A percentile compares a stretch with the other conserved stretches of the same genome.
These are phyloP conservation scores for Stegophylla sp. DNA, from an alignment of 2,888 invertebrate species.

Conservation along the genomic window DNA sequence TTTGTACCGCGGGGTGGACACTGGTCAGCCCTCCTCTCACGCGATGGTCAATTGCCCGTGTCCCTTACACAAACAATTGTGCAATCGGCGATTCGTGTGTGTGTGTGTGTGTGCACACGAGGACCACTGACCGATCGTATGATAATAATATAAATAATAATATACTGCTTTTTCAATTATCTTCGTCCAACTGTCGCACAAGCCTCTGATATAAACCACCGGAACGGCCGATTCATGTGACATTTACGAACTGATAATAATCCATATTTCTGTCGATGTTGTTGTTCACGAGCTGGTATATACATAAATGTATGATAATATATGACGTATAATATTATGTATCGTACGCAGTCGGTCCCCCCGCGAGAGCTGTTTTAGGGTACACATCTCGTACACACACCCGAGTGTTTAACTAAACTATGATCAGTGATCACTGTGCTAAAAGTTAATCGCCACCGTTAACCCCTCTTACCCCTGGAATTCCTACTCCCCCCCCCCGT, in stretches of 20 bases:
- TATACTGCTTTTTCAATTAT: conserved; percentile 36
- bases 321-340: not conserved
- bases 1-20: conserved; percentile 6
- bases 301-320: not conserved
- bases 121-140: not conserved
- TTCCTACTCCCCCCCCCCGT: no score
- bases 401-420: no score
- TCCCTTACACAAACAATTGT: conserved; percentile 55
- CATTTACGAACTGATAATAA: conserved; percentile 58
- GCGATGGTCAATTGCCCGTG: conserved; percentile 55
- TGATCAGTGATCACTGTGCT: no score
- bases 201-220: conserved; percentile 37
- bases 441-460: no score
- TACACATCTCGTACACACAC: not conserved
- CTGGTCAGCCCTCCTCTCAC: conserved; percentile 26
- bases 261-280: conserved; percentile 41
- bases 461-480: no score
- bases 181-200: conserved; percentile 29
- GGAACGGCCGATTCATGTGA: conserved; percentile 37
- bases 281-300: conserved; percentile 7
- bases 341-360: not conserved
- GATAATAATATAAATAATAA: no score
- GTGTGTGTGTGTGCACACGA: not conserved
- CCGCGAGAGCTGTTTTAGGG: no score
- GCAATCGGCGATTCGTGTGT: conserved; percentile 2